Evolutionary conservation across 2,797 vertebrate genomes (phyloP).

Genomic region (Sebastes reedi): DNA sequence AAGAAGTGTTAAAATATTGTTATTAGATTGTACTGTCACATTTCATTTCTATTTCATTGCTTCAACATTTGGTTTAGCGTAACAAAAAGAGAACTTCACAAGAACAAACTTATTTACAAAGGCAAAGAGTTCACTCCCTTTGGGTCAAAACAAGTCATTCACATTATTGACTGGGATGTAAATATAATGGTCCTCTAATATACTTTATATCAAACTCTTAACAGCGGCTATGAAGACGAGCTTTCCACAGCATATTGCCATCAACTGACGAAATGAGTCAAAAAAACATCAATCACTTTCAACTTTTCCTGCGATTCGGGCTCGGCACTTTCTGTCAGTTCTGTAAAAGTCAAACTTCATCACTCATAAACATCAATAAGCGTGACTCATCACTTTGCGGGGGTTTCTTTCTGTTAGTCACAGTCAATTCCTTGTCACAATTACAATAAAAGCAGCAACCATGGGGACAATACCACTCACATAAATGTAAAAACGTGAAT

Average conservation of each 20-base stretch:
- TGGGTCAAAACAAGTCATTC: constrained; percentile 71
- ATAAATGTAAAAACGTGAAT: constrained; percentile 46
- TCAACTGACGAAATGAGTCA: constrained; percentile 16
- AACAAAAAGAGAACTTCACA: constrained; percentile 61
- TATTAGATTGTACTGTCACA: constrained; percentile 76
- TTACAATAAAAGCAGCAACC: constrained; percentile 73
- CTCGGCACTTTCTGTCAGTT: constrained; percentile 19
- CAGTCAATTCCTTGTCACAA: constrained; percentile 61
- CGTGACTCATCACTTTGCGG: constrained; percentile 31
- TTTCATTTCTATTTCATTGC: constrained; percentile 48
- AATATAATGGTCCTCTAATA: constrained; percentile 58
- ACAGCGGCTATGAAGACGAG: constrained; percentile 43
- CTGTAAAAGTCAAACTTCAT: constrained; percentile 25
- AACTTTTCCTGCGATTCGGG: constrained; percentile 35
- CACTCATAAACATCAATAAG: constrained; percentile 22
- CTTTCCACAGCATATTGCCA: constrained; percentile 23
- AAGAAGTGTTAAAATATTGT: constrained; percentile 51
- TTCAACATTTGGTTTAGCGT: constrained; percentile 69
- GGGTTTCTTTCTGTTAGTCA: constrained; percentile 35
- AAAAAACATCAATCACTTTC: constrained; percentile 31
- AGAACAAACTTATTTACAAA: constrained; percentile 81
- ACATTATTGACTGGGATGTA: constrained; percentile 80
- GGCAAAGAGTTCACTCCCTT: constrained; percentile 68
- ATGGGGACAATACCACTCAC: constrained; percentile 46
- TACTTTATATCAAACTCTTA: constrained; percentile 52